Conservation (phyloP, 2,113 vertebrate species). For the Notiomystis cincta region DNA sequence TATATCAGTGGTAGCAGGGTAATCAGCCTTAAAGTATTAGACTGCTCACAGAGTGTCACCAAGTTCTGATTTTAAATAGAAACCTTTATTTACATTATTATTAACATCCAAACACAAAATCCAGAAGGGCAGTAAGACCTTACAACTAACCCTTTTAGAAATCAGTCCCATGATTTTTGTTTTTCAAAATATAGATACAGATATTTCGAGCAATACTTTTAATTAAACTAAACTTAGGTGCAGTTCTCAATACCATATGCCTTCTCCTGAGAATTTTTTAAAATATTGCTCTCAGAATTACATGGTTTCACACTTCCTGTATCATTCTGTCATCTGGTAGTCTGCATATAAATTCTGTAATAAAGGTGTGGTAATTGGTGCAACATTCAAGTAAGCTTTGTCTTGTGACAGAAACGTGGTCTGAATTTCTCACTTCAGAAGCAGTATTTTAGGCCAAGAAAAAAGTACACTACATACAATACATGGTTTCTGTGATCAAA, state of each 20-base stretch:
- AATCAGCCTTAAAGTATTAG: not conserved
- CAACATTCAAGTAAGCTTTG: conserved; percentile 25
- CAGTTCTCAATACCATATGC: conserved; percentile 66
- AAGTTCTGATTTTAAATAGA: conserved; percentile 86
- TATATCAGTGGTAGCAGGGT: not conserved
- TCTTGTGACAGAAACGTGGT: not conserved
- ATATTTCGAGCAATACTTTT: conserved; percentile 60
- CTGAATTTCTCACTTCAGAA: not conserved
- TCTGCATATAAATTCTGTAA: conserved; percentile 17
- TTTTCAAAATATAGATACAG: conserved; percentile 58
- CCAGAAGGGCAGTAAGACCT: conserved; percentile 78
- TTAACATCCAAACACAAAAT: conserved; percentile 83
- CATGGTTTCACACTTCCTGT: conserved; percentile 32
- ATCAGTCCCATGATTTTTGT: conserved; percentile 34
- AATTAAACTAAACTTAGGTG: conserved; percentile 70
- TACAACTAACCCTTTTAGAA: conserved; percentile 76
- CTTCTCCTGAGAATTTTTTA: conserved; percentile 73
- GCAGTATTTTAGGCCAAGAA: not conserved
- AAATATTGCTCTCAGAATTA: conserved; percentile 76
- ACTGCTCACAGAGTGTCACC: not conserved
- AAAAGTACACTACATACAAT: not conserved
- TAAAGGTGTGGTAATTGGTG: conserved; percentile 31
- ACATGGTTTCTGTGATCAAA: not conserved
- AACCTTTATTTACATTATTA: conserved; percentile 99
- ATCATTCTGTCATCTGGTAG: conserved; percentile 42